Evolutionary conservation across 2,113 vertebrate species (phyloP), one percentile per base, ranked within the genome.

Genomic region (Hippocampus abdominalis): DNA sequence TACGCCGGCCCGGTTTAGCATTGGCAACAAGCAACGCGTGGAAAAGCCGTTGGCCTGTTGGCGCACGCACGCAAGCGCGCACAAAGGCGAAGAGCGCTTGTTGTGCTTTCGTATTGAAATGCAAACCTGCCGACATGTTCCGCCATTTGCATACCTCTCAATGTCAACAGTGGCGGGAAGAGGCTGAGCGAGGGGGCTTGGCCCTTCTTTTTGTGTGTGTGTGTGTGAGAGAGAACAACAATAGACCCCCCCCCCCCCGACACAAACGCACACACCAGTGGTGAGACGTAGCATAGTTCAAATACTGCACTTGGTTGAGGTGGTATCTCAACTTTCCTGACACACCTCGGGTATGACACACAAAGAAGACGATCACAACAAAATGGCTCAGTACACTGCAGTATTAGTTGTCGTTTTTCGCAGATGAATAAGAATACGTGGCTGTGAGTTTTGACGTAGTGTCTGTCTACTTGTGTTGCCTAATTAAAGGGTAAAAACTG

Each of bases 41-140:
- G 84, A 84, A 79, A 85, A 79, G 67, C 54, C 61, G 66, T 70
- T 68, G 71, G 42, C 75, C 27, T 71, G 70, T 71, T 48, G 36
- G 53, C 73, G 75, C 75, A 81, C 73, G 75, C 75, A 81, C 77
- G 69, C 72, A 73, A 63, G 18, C 2, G 66, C 74, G 66, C 65
- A 89, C 84, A 86, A 87, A 88, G 84, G 80, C 10, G 15, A 84
- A 79, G 70, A 87, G 74, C 78, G 82, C 42, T 70, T 77, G 78
- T 83, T 88, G 86, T 84, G 81, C 76, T 78, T 36, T 82, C 88
- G 82, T 67, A 92, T 91, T 91, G 89, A 91, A 87, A 93, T 92
- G 90, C 78, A 79, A 91, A 89, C 75, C 84, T 69, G 67, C 76
- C 68, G 60, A 80, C 76, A 57, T 74, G 81, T 81, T 54, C 1